Conservation (phyloP, 2,888 invertebrate genomes). For the Xanthia togata region DNA sequence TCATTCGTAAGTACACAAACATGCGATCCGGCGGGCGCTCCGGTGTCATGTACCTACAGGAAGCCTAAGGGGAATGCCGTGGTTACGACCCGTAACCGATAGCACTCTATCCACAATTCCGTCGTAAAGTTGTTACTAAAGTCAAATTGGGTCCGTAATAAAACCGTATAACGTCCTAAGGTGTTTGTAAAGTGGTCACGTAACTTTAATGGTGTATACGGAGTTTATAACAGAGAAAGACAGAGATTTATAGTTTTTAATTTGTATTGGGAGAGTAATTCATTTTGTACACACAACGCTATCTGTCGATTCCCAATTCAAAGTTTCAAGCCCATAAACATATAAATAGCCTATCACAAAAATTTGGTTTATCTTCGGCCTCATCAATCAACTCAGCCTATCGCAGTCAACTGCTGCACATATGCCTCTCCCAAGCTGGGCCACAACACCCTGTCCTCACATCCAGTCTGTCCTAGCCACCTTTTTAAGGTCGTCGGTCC, state of each 20-base stretch:
- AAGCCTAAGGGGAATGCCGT: conserved; percentile 33
- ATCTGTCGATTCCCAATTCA: not conserved
- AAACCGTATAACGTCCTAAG: conserved; percentile 48
- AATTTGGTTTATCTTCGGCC: not conserved
- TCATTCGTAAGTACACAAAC: no score
- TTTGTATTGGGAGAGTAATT: not conserved
- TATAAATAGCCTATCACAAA: not conserved
- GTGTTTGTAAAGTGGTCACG: conserved; percentile 61
- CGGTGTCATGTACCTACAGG: no score
- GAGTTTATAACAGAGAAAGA: not conserved
- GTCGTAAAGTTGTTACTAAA: conserved; percentile 60
- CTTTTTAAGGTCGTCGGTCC: no score
- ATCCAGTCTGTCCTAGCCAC: no score
- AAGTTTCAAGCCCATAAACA: no score
- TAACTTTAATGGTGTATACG: conserved; percentile 37
- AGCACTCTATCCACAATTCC: conserved; percentile 53
- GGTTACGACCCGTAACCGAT: conserved; percentile 45
- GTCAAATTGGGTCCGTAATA: conserved; percentile 51
- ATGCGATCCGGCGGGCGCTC: no score
- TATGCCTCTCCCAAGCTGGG: no score
- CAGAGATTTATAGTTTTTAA: conserved; percentile 1
- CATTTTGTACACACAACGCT: not conserved
- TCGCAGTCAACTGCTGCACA: no score
- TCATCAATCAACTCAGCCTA: no score
- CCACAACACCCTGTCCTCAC: no score